These are phyloP conservation scores for Percopsis omiscomaycus DNA, from an alignment of 2,797 vertebrate genomes.

Conservation along the genomic window DNA sequence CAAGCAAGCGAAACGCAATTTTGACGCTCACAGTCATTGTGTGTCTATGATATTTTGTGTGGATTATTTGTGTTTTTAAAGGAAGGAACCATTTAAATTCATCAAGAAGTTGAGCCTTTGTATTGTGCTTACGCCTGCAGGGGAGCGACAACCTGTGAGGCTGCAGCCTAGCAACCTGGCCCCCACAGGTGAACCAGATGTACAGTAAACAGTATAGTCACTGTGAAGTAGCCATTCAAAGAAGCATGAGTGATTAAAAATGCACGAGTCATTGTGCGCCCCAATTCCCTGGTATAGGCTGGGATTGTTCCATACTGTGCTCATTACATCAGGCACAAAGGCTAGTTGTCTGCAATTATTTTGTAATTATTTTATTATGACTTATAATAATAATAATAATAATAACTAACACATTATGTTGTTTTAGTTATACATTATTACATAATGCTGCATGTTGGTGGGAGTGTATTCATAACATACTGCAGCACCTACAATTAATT, in stretches of 20 bases:
- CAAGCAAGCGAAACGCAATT: slow-evolving; percentile 18
- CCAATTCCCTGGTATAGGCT: slow-evolving; percentile 2
- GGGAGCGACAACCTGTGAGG: slow-evolving; percentile 14
- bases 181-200: slow-evolving; percentile 29
- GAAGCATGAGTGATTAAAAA: slow-evolving; percentile 51
- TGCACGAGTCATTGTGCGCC: slow-evolving; percentile 42
- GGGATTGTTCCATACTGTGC: neutral
- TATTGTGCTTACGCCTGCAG: slow-evolving; percentile 1
- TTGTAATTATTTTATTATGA: no score
- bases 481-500: slow-evolving; percentile 5
- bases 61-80: neutral
- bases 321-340: neutral
- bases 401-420: neutral
- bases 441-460: neutral
- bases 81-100: neutral
- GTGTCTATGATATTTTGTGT: neutral
- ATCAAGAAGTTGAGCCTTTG: neutral
- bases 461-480: slow-evolving; percentile 15
- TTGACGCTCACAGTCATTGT: neutral
- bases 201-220: slow-evolving; percentile 14
- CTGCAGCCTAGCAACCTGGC: slow-evolving; percentile 43
- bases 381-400: neutral
- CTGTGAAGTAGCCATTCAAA: slow-evolving; percentile 28
- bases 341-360: neutral
- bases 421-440: no score